A percentile compares a stretch with the other conserved stretches of the same genome.
Evolutionary conservation across 2,113 vertebrate species (phyloP).

Genomic region (Beaufortia kweichowensis): DNA sequence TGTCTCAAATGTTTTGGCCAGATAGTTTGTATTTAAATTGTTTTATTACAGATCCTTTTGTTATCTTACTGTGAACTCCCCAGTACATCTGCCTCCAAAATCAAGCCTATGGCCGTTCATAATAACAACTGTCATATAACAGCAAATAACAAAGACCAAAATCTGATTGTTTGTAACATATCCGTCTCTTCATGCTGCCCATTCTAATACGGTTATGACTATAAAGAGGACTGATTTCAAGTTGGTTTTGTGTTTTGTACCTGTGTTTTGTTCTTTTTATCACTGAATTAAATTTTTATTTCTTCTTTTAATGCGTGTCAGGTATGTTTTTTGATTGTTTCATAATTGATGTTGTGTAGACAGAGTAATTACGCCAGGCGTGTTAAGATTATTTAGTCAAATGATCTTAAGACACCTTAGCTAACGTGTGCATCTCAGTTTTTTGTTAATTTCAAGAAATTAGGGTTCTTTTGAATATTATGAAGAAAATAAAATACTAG

Average conservation of each 20-base stretch:
- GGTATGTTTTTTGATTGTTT: not conserved
- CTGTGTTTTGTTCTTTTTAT: conserved; percentile 15
- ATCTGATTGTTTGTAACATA: not conserved
- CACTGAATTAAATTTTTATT: conserved; percentile 47
- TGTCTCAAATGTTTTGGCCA: not conserved
- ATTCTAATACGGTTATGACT: conserved; percentile 11
- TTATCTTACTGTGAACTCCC: not conserved
- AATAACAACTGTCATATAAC: not conserved
- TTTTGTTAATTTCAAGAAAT: not conserved
- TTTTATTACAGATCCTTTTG: not conserved
- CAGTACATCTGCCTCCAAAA: not conserved
- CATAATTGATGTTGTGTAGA: not conserved
- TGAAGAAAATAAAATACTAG: conserved; percentile 57
- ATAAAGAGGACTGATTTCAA: not conserved
- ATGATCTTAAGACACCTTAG: too few relatives aligned
- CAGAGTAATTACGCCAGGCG: too few relatives aligned
- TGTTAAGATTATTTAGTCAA: too few relatives aligned
- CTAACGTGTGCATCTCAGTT: too few relatives aligned
- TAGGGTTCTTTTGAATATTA: not conserved
- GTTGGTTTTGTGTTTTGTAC: not conserved
- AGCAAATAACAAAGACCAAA: conserved; percentile 31
- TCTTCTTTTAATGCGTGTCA: not conserved
- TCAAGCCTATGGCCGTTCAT: not conserved
- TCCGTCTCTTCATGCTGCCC: not conserved
- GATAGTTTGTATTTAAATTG: conserved; percentile 1